These are phyloP conservation scores for Anaspis maculata DNA, from an alignment of 2,888 invertebrate species.

Conservation along the genomic window DNA sequence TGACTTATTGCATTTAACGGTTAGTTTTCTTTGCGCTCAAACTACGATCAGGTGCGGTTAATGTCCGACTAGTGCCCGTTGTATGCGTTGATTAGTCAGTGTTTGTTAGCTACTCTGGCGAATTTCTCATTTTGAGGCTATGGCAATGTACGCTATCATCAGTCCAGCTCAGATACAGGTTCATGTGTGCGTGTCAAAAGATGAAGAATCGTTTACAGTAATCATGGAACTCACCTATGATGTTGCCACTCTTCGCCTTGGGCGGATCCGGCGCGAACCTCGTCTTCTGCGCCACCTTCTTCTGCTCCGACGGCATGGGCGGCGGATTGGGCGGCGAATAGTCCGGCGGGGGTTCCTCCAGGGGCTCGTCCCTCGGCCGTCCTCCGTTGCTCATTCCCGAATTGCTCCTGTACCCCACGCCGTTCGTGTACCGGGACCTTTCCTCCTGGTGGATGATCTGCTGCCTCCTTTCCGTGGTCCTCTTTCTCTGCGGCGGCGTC, in stretches of 20 bases:
- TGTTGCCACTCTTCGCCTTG: slow-evolving; percentile 39
- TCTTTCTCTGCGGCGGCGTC: slow-evolving; percentile 58
- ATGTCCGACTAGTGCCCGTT: too few species aligned
- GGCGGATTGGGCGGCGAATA: slow-evolving; percentile 52
- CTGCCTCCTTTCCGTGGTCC: slow-evolving; percentile 44
- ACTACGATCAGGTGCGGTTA: too few species aligned
- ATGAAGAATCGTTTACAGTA: too few species aligned
- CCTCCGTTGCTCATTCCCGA: slow-evolving; percentile 26
- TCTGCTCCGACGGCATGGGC: slow-evolving; percentile 33
- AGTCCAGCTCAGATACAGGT: too few species aligned
- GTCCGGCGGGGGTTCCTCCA: slow-evolving; percentile 61
- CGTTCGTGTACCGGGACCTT: slow-evolving; percentile 8
- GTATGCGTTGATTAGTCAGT: too few species aligned
- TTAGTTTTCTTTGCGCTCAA: too few species aligned
- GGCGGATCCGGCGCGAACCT: slow-evolving; percentile 52
- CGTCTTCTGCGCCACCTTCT: slow-evolving; percentile 61
- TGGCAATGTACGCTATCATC: too few species aligned
- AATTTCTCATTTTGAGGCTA: too few species aligned
- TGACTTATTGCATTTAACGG: too few species aligned
- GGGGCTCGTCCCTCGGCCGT: slow-evolving; percentile 35
- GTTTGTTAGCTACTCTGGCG: too few species aligned
- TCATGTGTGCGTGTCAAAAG: too few species aligned
- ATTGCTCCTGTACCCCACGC: slow-evolving; percentile 1
- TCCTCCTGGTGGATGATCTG: slow-evolving; percentile 30
- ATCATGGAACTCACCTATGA: slow-evolving; percentile 33